Evolutionary conservation across 2,888 invertebrate genomes (phyloP), one percentile per base, ranked within the genome.

Genomic region (Drosophila aldrichi): DNA sequence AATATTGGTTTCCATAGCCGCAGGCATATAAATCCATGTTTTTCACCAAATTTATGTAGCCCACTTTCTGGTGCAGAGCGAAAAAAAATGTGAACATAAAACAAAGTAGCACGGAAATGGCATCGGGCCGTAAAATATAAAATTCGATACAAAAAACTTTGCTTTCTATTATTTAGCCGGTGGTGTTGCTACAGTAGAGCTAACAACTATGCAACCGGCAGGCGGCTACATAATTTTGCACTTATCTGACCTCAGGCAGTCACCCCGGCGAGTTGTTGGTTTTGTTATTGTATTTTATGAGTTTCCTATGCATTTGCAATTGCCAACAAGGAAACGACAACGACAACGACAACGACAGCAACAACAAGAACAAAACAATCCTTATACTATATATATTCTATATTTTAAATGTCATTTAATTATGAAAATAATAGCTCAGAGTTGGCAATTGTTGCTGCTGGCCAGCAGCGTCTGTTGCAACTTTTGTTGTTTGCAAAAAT

Each of bases 111-210:
- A 68, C 70, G 73, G 71, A 79, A 76, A 66, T 60, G 64, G 62
- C 65, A 70, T 62, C 72, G 67, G 62, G 44, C 18, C 75, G 76
- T 84, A 81, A 81, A 84, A 63, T 70, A 76, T 60, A 48, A 66
- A 69, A 81, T 81, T 81, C 84, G 68, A 84, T 84, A 81, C 77
- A 84, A 84, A 84, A 86, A 84, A 84, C 77, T 84, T 77, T 83
- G 65, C 52, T 46, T 29, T 20, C 48, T 59, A 61, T 46, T 46
- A 56, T 54, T 22, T 29, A 32, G 43, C 18, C 63, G 32, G 9
- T 9, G 32, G 56, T 34, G 29, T 2, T 41, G 46, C n/a, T 54
- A 68, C 52, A 59, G 61, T 59, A n/a, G 52, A 54, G 38, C 55
- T 51, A 63, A 56, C 41, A 55, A 36, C 56, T 55, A 59, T 77